These are phyloP conservation scores for Enhydra lutris DNA, from an alignment of 2,113 vertebrate species.

Conservation along the genomic window DNA sequence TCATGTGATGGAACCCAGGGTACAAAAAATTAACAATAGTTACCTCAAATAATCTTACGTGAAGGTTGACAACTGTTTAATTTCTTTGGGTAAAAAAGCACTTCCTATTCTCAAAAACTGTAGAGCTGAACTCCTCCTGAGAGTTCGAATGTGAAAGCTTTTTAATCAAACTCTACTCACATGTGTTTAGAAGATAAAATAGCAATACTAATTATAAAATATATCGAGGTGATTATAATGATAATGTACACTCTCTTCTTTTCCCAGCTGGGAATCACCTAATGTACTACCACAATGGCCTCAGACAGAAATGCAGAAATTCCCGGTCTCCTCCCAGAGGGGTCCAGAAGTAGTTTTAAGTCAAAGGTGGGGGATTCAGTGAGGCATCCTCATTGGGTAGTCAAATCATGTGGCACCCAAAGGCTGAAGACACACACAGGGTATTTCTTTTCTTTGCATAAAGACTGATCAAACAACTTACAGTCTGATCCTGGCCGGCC, in stretches of 20 bases:
- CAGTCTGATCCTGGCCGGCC: background rate
- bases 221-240: background rate
- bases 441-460: background rate
- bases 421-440: background rate
- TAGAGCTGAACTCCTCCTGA: background rate
- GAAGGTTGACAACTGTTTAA: background rate
- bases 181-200: background rate
- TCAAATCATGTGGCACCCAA: background rate
- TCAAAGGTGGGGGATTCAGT: background rate
- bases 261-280: background rate
- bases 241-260: background rate
- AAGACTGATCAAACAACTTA: background rate
- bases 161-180: background rate
- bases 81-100: background rate
- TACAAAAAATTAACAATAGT: background rate
- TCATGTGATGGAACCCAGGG: background rate
- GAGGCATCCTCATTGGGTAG: background rate
- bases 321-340: rapidly evolving
- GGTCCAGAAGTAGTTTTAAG: background rate
- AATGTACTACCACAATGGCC: background rate
- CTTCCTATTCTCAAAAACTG: background rate
- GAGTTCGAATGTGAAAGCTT: background rate
- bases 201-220: background rate
- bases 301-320: background rate
- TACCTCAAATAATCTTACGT: background rate